These are phyloP conservation scores for Sinhomidia bicolor DNA, from an alignment of 2,888 invertebrate species.

Conservation along the genomic window DNA sequence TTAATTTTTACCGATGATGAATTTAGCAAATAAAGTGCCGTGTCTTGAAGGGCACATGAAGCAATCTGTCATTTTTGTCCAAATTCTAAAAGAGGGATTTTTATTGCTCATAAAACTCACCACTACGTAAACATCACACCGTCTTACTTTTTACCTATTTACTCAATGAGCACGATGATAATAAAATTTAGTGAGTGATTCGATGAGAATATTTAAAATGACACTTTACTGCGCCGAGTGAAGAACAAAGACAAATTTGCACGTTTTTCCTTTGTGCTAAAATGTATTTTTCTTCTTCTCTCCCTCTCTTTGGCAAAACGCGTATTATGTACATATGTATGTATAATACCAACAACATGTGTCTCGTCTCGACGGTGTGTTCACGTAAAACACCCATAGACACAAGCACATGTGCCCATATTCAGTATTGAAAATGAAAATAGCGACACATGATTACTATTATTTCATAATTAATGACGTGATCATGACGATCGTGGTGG, in stretches of 20 bases:
- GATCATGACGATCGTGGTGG: conserved; percentile 45
- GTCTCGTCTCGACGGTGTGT: too few species aligned
- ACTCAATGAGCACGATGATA: not conserved
- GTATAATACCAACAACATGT: not conserved
- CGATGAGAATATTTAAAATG: not conserved
- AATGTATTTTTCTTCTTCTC: not conserved
- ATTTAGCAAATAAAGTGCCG: conserved; percentile 14
- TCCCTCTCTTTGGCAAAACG: not conserved
- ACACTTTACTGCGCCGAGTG: not conserved
- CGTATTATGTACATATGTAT: not conserved
- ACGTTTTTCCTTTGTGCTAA: not conserved
- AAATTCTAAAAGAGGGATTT: not conserved
- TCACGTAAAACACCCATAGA: conserved; percentile 20
- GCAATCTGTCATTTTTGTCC: conserved; percentile 29
- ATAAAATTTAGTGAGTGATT: not conserved
- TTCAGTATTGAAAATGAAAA: not conserved
- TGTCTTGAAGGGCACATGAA: conserved; percentile 32
- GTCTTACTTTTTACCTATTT: not conserved
- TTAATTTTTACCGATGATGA: not conserved
- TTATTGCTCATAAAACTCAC: not conserved
- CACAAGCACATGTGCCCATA: not conserved
- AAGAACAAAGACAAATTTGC: not conserved
- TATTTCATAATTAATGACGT: conserved; percentile 56
- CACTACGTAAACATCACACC: too few species aligned
- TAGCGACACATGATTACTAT: conserved; percentile 16